Evolutionary conservation across 2,888 invertebrate genomes (phyloP).

Genomic region (Glyphotaelius pellucidus): DNA sequence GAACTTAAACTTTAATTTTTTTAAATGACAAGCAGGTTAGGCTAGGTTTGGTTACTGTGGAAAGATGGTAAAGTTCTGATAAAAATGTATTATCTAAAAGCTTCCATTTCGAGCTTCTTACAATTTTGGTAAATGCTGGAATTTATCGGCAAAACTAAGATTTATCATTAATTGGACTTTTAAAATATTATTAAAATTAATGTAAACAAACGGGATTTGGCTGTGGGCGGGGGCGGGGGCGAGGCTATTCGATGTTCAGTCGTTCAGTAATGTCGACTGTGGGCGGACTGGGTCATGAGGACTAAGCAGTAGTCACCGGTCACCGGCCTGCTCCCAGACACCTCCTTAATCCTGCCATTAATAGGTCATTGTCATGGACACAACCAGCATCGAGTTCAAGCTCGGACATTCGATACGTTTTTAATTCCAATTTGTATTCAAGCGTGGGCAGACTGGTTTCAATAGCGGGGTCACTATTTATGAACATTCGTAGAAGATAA

Average conservation of each 20-base stretch:
- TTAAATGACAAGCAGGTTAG: too few relatives aligned
- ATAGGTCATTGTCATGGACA: constrained; percentile 27
- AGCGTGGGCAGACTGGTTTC: constrained; percentile 1
- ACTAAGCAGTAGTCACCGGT: background rate
- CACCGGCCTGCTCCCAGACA: background rate
- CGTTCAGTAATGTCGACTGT: background rate
- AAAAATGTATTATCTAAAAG: too few relatives aligned
- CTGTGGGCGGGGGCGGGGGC: constrained; percentile 17
- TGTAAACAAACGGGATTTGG: background rate
- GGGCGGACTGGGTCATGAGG: constrained; percentile 38
- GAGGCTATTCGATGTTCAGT: background rate
- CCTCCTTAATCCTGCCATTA: background rate
- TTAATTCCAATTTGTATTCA: constrained; percentile 11
- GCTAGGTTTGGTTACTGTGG: too few relatives aligned
- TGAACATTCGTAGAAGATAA: background rate
- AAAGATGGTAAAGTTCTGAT: too few relatives aligned
- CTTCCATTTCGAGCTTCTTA: too few relatives aligned
- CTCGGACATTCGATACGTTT: background rate
- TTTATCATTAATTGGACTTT: background rate
- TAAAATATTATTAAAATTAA: background rate
- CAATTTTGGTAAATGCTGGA: too few relatives aligned
- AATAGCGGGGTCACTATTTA: background rate
- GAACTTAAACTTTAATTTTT: too few relatives aligned
- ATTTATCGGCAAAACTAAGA: too few relatives aligned
- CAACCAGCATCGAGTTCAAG: background rate